A percentile compares a stretch with the other conserved stretches of the same genome.
Conservation (phyloP, 2,888 invertebrate species). For the Lottia gigantea region DNA sequence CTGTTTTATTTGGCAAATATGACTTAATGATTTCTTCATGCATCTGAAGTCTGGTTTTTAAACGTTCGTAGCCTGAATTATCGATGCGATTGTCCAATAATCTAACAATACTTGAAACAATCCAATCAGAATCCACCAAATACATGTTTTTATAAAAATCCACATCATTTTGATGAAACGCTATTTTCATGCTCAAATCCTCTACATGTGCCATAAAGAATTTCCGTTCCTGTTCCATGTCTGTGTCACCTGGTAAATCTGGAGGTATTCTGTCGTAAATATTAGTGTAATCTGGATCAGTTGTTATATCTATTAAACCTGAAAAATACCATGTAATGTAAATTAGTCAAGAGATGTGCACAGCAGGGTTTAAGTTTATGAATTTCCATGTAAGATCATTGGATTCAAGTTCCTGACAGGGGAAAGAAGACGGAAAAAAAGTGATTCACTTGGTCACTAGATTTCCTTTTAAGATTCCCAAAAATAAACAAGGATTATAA, state of each 20-base stretch:
- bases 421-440: too few relatives aligned
- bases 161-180: slow-evolving; percentile 55
- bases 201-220: slow-evolving; percentile 65
- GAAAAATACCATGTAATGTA: slow-evolving; percentile 12
- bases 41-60: slow-evolving; percentile 64
- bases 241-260: slow-evolving; percentile 55
- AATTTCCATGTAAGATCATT: too few relatives aligned
- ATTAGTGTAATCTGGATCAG: slow-evolving; percentile 59
- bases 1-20: slow-evolving; percentile 57
- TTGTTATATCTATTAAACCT: slow-evolving; percentile 64
- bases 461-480: too few relatives aligned
- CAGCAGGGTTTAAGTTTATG: too few relatives aligned
- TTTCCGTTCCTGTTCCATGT: slow-evolving; percentile 57
- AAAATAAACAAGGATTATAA: too few relatives aligned
- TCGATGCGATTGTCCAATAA: slow-evolving; percentile 61
- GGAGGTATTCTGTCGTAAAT: slow-evolving; percentile 56
- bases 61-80: slow-evolving; percentile 59
- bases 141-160: slow-evolving; percentile 58
- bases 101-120: slow-evolving; percentile 56
- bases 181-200: slow-evolving; percentile 60
- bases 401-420: too few relatives aligned
- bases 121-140: slow-evolving; percentile 60
- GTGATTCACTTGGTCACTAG: too few relatives aligned
- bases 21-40: slow-evolving; percentile 62
- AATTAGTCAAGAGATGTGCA: too few relatives aligned